Evolutionary conservation across 2,113 vertebrate species (phyloP), one percentile per base, ranked within the genome.

Genomic region (Tyto alba): DNA sequence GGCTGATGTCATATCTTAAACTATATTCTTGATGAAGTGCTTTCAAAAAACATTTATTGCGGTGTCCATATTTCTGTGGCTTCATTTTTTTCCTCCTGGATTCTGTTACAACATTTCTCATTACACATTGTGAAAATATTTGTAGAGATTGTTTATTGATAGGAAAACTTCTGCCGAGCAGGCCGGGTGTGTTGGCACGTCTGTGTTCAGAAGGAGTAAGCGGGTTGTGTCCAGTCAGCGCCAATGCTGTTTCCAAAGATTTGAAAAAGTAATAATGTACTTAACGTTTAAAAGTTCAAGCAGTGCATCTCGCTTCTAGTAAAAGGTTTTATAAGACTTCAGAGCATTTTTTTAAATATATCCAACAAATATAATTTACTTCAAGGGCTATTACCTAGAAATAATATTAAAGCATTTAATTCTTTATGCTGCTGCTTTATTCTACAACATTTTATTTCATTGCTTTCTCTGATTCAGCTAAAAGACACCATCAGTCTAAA

Each of bases 21-120:
- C 84, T 91, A 89, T 96, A 95, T 85, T 92, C 84, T 95, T 88
- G 96, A 97, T 96, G 89, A 96, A 94, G 94, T 96, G 95, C 88
- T 97, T 95, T 97, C 63, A 80, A 81, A 94, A 93, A 95, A 34
- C 90, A 69, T 93, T 91, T 88, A 74, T 95, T 90, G 36, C 11
- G 0, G 8, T 50, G 53, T 89, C 87, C 47, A 0, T 87, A 26
- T 90, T 90, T 78, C 81, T 95, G 64, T 73, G 85, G 85, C 89
- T 95, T 95, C 68, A 26, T 84, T 88, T 94, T 89, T 96, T 69
- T 63, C 75, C 48, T 91, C 85, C 75, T 41, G 78, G 81, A 23
- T 72, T 88, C 67, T 81, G 86, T 40, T 93, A 20, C 13, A 91
- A 38, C 45, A 8, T 94, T 96, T 73, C 68, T 95, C 72, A 91